These are phyloP conservation scores for Muscicapa adusta DNA, from an alignment of 2,113 vertebrate genomes.

Conservation along the genomic window DNA sequence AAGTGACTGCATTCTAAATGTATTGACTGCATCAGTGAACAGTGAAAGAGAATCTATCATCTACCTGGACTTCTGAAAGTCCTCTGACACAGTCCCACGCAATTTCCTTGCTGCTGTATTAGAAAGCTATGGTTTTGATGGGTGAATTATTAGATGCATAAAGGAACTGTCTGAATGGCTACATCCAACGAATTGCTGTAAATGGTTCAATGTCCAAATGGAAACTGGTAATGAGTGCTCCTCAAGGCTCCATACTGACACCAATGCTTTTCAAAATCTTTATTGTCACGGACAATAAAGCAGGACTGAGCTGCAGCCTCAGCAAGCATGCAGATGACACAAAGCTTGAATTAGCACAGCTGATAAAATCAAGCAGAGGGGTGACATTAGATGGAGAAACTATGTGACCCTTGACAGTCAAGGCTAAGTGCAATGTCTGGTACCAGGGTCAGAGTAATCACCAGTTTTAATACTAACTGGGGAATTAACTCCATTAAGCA, in stretches of 20 bases:
- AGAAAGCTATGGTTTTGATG: not conserved
- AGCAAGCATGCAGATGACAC: not conserved
- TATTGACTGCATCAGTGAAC: not conserved
- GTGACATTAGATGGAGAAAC: not conserved
- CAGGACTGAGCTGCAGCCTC: not conserved
- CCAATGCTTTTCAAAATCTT: not conserved
- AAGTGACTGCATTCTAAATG: not conserved
- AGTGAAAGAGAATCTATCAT: not conserved
- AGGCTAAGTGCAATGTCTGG: not conserved
- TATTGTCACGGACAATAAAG: too few relatives aligned
- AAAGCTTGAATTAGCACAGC: not conserved
- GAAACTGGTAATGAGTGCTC: not conserved
- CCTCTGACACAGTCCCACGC: not conserved
- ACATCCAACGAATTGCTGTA: not conserved
- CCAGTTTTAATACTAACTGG: not conserved
- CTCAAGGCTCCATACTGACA: not conserved
- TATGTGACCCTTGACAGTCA: not conserved
- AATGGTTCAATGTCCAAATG: not conserved
- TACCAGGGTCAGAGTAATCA: not conserved
- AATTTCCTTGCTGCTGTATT: not conserved
- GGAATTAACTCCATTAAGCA: not conserved
- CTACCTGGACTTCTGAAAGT: not conserved
- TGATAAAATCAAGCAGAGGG: not conserved
- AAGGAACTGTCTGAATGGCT: not conserved
- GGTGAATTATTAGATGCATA: not conserved